Percentiles rank a stretch among this genome's conserved stretches.
Evolutionary conservation across 2,797 vertebrate genomes (phyloP).

Genomic region (Podargus strigoides): DNA sequence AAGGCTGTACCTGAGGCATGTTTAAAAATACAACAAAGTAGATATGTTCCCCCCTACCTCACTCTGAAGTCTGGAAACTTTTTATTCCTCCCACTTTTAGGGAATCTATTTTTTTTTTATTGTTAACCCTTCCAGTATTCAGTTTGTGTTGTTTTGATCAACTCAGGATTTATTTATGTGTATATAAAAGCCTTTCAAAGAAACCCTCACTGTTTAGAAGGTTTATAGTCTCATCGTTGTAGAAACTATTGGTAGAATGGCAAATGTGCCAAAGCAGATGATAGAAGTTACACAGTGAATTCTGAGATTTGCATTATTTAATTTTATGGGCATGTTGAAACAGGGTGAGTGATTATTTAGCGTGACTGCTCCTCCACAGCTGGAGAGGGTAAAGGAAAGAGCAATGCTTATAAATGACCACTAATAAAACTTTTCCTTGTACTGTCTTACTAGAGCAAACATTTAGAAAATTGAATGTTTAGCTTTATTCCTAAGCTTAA

Average conservation of each 20-base stretch:
- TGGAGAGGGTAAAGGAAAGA: background rate
- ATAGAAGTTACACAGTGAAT: background rate
- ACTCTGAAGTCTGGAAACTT: background rate
- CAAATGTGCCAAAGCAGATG: too few species aligned
- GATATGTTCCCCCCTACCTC: accelerated
- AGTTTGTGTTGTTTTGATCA: background rate
- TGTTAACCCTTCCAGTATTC: background rate
- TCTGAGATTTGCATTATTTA: background rate
- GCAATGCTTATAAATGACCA: background rate
- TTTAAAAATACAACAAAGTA: background rate
- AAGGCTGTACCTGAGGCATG: too few species aligned
- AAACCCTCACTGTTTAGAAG: background rate
- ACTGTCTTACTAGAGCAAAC: background rate
- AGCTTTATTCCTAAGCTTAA: background rate
- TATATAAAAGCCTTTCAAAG: background rate
- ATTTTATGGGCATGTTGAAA: background rate
- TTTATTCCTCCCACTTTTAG: background rate
- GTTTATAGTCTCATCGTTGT: background rate
- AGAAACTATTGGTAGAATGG: background rate
- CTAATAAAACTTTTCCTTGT: background rate
- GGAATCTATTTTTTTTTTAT: background rate
- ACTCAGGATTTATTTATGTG: background rate
- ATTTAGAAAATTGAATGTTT: background rate
- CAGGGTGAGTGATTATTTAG: background rate
- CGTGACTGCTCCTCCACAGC: background rate